phyloP scores from a whole-genome alignment of 2,797 vertebrate species.

The Hydrolagus colliei region DNA sequence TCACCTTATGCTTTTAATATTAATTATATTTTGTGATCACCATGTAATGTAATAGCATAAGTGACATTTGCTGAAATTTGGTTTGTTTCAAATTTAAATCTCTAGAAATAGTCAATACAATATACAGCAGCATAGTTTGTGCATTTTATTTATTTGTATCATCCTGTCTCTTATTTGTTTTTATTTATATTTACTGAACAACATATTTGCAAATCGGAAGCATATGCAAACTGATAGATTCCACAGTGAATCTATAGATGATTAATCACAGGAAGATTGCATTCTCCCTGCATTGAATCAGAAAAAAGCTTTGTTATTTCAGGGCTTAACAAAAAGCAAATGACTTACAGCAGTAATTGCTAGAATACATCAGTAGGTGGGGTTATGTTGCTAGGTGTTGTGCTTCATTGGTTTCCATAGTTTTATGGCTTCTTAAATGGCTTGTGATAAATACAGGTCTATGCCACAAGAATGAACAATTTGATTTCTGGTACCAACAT shows the following conservation, averaged over 20 bases:
- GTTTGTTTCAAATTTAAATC: neutral
- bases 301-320: neutral
- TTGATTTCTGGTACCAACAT: neutral
- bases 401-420: neutral
- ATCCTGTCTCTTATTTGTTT: too few species aligned
- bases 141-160: neutral
- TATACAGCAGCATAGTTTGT: too few species aligned
- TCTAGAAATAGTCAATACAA: neutral
- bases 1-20: too few species aligned
- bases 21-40: too few species aligned
- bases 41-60: too few species aligned
- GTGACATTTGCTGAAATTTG: neutral
- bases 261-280: neutral
- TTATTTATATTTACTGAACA: neutral
- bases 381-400: neutral
- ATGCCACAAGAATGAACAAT: neutral
- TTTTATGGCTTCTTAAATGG: neutral
- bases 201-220: neutral
- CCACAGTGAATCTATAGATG: neutral
- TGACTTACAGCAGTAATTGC: neutral
- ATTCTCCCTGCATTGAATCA: neutral
- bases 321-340: neutral
- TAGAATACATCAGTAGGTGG: conserved; percentile 18
- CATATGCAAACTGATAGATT: neutral
- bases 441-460: neutral